Base-by-base conservation (phyloP, 2,888 invertebrate species). In the Parnassius mnemosyne region DNA sequence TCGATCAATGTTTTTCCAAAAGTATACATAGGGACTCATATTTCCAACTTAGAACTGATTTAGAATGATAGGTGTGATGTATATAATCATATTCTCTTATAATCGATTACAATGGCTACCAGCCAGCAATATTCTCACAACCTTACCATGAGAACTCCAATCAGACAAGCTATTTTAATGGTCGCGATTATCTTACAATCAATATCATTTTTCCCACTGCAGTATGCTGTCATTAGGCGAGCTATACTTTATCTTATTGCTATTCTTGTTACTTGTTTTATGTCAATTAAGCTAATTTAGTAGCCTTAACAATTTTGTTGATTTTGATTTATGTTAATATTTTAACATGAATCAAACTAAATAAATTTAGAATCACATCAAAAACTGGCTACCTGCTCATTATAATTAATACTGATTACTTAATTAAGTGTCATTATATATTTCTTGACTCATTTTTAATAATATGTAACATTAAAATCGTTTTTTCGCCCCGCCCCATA, bases 121-220 rank as follows among this genome's bases (percentile, higher is more conserved):
- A 64, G 49, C 56, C 25, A 49, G 44, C 25, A 47, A 66, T 72
- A 72, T 81, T 81, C 83, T 81, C 83, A 81, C 80, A 81, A 74
- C 52, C 53, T n/a, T 70, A 70, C 75, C 85, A 79, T 85, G 85
- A 80, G 86, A 87, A 86, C 81, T 79, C 81, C 87, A 85, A 87
- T 87, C 85, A 83, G 76, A 75, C 76, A 63, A 75, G 77, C 77
- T 79, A 85, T 85, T 80, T 84, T 86, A 85, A 87, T 84, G 83
- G 75, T 77, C 74, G 74, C 80, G 78, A 84, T 82, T 78, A 79
- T 71, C 63, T 71, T 66, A 76, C 77, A 79, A 79, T 79, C 83
- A 79, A 81, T 83, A 77, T 73, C 60, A 74, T 77, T 72, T 70
- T 76, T 76, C 73, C 73, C 77, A 73, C 72, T 77, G 78, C 65